Evolutionary conservation across 2,113 vertebrate genomes (phyloP), one percentile per base, ranked within the genome.

Genomic region (Onychostruthus taczanowskii): DNA sequence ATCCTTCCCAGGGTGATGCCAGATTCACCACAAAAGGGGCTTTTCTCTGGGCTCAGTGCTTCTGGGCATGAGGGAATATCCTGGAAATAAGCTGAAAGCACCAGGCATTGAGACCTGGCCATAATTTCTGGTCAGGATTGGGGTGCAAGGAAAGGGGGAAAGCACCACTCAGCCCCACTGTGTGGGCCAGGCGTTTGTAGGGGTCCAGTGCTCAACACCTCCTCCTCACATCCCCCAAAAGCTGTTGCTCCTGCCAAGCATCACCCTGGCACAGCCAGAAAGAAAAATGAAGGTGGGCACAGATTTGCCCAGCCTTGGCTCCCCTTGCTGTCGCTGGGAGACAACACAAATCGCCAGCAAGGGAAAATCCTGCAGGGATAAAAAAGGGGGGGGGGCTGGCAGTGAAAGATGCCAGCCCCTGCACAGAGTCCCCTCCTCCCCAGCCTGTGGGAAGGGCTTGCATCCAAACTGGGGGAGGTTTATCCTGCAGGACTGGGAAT

Each of bases 61-160:
- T 50, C 39, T 43, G 3, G 41, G 26, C 37, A 43, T 0, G 4
- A 82, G 56, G n/a, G 46, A 93, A 88, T 55, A 86, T 69, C 72
- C 89, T 69, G 73, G 33, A 90, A 92, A 92, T 17, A 49, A 92
- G n/a, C 31, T 73, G 37, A 66, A 87, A 66, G 50, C 1, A 1
- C 1, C 19, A 0, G 0, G 43, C 2, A 2, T 37, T 21, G 6
- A 58, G 49, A 12, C 47, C 11, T 6, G 3, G 13, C 8, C 0
- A 0, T 27, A 70, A 87, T 63, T 90, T 89, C 53, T 75, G 49
- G 35, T n/a, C 35, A 61, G 56, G n/a, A 75, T 0, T 73, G 37
- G 59, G 50, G 41, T 5, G 4, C 4, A 6, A 56, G 31, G 31
- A 63, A 66, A 74, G 15, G 9, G 1, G 30, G 28, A 5, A 64